Percentiles rank a stretch among this genome's conserved stretches.
Evolutionary conservation across 2,797 vertebrate genomes (phyloP).

Genomic region (Eulemur albifrons): DNA sequence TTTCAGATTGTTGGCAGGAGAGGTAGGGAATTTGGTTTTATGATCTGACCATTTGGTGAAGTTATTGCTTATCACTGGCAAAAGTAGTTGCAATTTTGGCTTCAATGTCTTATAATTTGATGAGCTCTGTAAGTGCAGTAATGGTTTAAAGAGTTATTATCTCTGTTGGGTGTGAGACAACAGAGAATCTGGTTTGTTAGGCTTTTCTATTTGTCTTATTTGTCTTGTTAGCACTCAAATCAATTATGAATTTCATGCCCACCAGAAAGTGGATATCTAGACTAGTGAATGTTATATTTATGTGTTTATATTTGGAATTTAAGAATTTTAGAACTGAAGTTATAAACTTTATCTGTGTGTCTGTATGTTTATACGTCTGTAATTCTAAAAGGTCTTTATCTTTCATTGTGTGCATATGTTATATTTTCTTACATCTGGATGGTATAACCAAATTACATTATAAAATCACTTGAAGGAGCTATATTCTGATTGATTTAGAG

Average conservation of each 20-base stretch:
- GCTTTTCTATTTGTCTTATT: not conserved
- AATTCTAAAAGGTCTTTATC: not conserved
- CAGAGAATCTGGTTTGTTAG: not conserved
- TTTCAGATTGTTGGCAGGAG: not conserved
- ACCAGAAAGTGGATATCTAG: not conserved
- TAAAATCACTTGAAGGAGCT: not conserved
- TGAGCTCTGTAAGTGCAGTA: not conserved
- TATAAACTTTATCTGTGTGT: not conserved
- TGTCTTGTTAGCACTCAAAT: not conserved
- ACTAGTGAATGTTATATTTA: not conserved
- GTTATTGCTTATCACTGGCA: not conserved
- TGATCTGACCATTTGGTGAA: not conserved
- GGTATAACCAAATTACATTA: not conserved
- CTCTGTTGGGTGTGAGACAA: not conserved
- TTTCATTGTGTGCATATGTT: not conserved
- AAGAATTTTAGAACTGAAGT: not conserved
- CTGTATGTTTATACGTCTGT: not conserved
- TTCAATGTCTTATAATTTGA: not conserved
- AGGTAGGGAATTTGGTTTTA: conserved; percentile 32
- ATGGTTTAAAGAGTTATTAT: not conserved
- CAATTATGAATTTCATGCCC: not conserved
- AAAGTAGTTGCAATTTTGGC: not conserved
- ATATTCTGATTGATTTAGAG: not conserved
- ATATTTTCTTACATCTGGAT: not conserved
- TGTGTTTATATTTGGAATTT: not conserved